Percentiles rank a stretch among this genome's conserved stretches.
These are phyloP conservation scores for Drosophila dives DNA, from an alignment of 2,888 invertebrate species.

Conservation along the genomic window DNA sequence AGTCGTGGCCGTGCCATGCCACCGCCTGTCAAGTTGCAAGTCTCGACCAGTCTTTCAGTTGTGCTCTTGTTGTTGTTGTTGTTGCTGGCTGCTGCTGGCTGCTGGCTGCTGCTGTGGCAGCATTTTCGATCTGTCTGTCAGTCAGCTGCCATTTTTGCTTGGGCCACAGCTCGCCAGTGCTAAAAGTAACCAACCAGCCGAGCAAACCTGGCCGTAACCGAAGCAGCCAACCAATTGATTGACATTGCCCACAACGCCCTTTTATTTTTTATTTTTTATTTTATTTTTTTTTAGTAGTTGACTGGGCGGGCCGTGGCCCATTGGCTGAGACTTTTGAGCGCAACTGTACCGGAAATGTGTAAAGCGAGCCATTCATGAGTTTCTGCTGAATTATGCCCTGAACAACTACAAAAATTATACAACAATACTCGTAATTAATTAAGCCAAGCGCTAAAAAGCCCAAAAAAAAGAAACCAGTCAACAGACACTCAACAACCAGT, in stretches of 20 bases:
- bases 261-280: slow-evolving; percentile 37
- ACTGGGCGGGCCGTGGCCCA: slow-evolving; percentile 53
- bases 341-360: slow-evolving; percentile 63
- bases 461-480: slow-evolving; percentile 28
- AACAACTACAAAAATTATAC: slow-evolving; percentile 75
- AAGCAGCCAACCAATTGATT: slow-evolving; percentile 76
- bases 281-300: slow-evolving; percentile 19
- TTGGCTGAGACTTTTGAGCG: slow-evolving; percentile 47
- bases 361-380: slow-evolving; percentile 60
- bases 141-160: slow-evolving; percentile 78
- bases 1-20: slow-evolving; percentile 74
- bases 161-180: slow-evolving; percentile 45
- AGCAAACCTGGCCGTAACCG: slow-evolving; percentile 45
- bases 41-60: slow-evolving; percentile 59
- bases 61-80: slow-evolving; percentile 46
- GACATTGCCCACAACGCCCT: slow-evolving; percentile 80
- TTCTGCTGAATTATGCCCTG: slow-evolving; percentile 61
- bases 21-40: slow-evolving; percentile 65
- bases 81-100: slow-evolving; percentile 31
- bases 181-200: slow-evolving; percentile 51
- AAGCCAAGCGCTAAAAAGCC: slow-evolving; percentile 56
- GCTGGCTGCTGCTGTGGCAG: slow-evolving; percentile 50
- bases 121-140: slow-evolving; percentile 81
- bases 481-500: slow-evolving; percentile 49
- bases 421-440: slow-evolving; percentile 76